Evolutionary conservation across 2,888 invertebrate genomes (phyloP).

Genomic region (Branchipolynoe longqiensis): DNA sequence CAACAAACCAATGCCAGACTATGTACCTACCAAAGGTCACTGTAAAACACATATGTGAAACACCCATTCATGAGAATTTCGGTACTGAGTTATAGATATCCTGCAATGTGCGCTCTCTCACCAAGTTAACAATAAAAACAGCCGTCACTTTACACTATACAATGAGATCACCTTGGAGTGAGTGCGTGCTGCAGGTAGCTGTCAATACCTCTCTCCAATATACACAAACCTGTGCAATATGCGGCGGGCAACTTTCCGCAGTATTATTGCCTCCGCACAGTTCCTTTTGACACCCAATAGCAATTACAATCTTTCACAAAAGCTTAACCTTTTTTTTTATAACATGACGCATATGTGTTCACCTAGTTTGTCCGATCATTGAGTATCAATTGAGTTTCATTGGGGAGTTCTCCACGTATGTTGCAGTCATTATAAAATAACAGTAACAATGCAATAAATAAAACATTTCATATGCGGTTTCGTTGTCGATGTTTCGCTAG

Average conservation of each 20-base stretch:
- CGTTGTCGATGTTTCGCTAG: background rate
- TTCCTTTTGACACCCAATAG: too few relatives aligned
- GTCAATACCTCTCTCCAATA: background rate
- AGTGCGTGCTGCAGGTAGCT: background rate
- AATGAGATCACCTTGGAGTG: slow-evolving; percentile 25
- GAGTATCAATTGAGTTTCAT: too few relatives aligned
- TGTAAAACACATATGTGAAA: slow-evolving; percentile 43
- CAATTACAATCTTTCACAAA: too few relatives aligned
- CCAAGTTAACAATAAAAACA: slow-evolving; percentile 37
- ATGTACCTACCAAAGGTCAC: slow-evolving; percentile 28
- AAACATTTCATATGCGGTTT: slow-evolving; percentile 25
- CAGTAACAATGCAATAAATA: slow-evolving; percentile 47
- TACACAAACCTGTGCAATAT: too few relatives aligned
- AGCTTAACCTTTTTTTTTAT: too few relatives aligned
- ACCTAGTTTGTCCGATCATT: too few relatives aligned
- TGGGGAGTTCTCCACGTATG: slow-evolving; percentile 23
- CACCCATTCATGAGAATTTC: slow-evolving; percentile 56
- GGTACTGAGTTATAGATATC: slow-evolving; percentile 46
- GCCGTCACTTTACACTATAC: background rate
- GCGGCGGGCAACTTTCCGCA: background rate
- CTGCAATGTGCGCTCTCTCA: slow-evolving; percentile 16
- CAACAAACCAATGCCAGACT: slow-evolving; percentile 50
- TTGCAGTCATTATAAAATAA: background rate
- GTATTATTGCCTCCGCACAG: background rate
- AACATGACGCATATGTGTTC: too few relatives aligned